A percentile compares a stretch with the other conserved stretches of the same genome.
phyloP scores from a whole-genome alignment of 2,797 vertebrate genomes.

The Scarus forsteni region DNA sequence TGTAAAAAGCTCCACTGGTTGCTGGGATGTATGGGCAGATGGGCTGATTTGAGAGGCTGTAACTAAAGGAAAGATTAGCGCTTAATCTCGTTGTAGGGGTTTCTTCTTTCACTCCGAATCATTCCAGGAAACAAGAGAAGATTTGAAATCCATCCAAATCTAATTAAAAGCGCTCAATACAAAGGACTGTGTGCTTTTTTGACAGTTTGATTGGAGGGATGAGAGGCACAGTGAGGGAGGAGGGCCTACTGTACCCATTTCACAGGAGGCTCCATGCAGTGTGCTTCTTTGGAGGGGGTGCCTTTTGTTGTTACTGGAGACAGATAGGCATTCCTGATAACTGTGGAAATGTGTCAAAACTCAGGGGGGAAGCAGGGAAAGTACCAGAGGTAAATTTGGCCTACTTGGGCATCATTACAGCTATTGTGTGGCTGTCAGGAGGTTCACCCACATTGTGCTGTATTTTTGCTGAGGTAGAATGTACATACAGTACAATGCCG shows the following conservation, averaged over 20 bases:
- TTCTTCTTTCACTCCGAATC: conserved; percentile 78
- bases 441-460: conserved; percentile 47
- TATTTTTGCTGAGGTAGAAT: conserved; percentile 54
- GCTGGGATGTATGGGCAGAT: conserved; percentile 58
- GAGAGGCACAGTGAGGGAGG: conserved; percentile 66
- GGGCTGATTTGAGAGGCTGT: conserved; percentile 66
- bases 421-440: conserved; percentile 74
- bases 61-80: conserved; percentile 76
- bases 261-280: conserved; percentile 79
- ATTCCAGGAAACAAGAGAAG: conserved; percentile 81
- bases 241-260: conserved; percentile 76
- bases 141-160: conserved; percentile 84
- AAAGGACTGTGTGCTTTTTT: conserved; percentile 77
- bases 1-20: conserved; percentile 25
- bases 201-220: conserved; percentile 81
- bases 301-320: conserved; percentile 82
- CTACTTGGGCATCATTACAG: conserved; percentile 78
- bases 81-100: conserved; percentile 79
- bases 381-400: conserved; percentile 78
- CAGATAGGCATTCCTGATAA: conserved; percentile 81
- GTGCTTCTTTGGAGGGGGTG: conserved; percentile 67
- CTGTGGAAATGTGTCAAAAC: conserved; percentile 83
- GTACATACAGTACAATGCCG: conserved; percentile 15
- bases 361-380: conserved; percentile 76
- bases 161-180: conserved; percentile 80